Evolutionary conservation across 2,113 vertebrate genomes (phyloP).

Genomic region (Chroicocephalus ridibundus): DNA sequence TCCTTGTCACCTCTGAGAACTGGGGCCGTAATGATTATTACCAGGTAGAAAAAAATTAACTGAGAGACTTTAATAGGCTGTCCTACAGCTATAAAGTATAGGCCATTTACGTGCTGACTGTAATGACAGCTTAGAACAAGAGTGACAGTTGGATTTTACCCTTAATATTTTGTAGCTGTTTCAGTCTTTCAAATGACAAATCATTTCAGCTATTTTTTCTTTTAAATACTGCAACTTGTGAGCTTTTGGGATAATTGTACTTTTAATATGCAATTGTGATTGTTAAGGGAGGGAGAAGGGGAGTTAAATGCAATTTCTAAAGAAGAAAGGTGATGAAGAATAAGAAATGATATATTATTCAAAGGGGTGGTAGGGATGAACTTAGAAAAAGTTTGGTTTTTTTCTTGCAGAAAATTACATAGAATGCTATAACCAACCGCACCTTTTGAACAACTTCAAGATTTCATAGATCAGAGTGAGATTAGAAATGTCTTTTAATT

Average conservation of each 20-base stretch:
- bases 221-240: fast-evolving
- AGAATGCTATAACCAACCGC: not conserved
- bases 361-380: not conserved
- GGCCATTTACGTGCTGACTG: not conserved
- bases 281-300: not conserved
- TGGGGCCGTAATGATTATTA: not conserved
- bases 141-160: not conserved
- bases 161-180: not conserved
- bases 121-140: not conserved
- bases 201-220: not conserved
- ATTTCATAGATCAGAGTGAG: not conserved
- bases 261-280: not conserved
- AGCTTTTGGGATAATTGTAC: not conserved
- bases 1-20: not conserved
- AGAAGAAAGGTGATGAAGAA: not conserved
- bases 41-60: not conserved
- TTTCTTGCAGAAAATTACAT: not conserved
- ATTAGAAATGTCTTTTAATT: not conserved
- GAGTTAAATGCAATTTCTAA: not conserved
- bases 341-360: not conserved
- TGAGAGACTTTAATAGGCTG: not conserved
- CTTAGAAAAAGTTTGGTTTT: not conserved
- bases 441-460: not conserved
- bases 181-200: not conserved
- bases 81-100: not conserved